A percentile compares a stretch with the other conserved stretches of the same genome.
Evolutionary conservation across 2,797 vertebrate genomes (phyloP).

Genomic region (Benthosema pterotum): DNA sequence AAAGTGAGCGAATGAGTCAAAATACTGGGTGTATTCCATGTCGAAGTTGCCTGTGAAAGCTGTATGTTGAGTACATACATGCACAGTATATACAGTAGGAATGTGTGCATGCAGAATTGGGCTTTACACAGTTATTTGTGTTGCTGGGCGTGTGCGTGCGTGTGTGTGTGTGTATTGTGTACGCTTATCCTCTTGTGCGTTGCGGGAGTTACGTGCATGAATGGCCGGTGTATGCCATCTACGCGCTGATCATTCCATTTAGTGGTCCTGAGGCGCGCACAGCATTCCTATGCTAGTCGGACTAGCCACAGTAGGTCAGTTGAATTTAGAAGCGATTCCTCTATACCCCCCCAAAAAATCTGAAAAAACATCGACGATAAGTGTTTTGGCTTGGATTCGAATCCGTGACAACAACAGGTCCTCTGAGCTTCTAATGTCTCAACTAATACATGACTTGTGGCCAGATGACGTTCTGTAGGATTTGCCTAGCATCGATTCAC

Average conservation of each 20-base stretch:
- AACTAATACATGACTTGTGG: constrained; percentile 60
- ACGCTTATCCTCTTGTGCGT: constrained; percentile 12
- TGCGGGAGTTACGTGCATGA: constrained; percentile 53
- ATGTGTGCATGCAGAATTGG: constrained; percentile 60
- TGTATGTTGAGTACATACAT: constrained; percentile 63
- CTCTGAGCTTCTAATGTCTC: constrained; percentile 69
- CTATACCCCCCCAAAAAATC: constrained; percentile 57
- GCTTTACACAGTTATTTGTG: constrained; percentile 54
- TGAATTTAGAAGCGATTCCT: constrained; percentile 73
- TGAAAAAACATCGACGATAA: constrained; percentile 31
- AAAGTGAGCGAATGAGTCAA: constrained; percentile 25
- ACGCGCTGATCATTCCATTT: constrained; percentile 72
- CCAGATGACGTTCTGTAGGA: constrained; percentile 64
- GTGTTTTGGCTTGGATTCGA: constrained; percentile 53
- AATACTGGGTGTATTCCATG: constrained; percentile 40
- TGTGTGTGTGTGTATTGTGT: constrained; percentile 20
- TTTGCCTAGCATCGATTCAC: constrained; percentile 73
- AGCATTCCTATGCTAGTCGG: constrained; percentile 74
- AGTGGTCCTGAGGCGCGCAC: constrained; percentile 57
- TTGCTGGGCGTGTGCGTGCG: constrained; percentile 27
- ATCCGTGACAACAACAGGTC: constrained; percentile 70
- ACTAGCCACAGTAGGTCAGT: constrained; percentile 71
- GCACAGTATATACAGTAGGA: constrained; percentile 57
- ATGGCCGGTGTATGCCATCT: constrained; percentile 54
- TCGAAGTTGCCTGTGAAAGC: constrained; percentile 55